Base-by-base conservation (phyloP, 2,888 invertebrate genomes). In the Drosophila basisetae region DNA sequence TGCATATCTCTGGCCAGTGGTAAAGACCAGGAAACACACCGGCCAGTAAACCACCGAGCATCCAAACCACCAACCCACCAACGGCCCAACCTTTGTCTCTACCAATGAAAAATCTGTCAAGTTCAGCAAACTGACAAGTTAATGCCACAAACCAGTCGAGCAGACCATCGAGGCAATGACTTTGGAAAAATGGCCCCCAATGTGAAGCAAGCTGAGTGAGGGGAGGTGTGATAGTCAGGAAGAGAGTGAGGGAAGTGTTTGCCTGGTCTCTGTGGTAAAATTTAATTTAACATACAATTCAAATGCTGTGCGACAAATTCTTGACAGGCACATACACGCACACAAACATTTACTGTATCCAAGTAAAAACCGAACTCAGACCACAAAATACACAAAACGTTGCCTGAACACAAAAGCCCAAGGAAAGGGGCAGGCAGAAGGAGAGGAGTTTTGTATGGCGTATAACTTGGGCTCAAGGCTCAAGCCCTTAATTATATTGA, bases 401-500 rank as follows among this genome's bases (percentile, higher is more conserved):
- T 85, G 88, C 89, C 82, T 58, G 89, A 82, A 84, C 78, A 86
- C 84, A 78, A 77, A 80, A 65, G 59, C 22, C 9, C 1, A 39
- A n/a, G 9, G 56, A n/a, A 37, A 47, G 2, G 28, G 52, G 59
- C 30, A 33, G 41, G 30, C 65, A 58, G 67, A 30, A 61, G 28
- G 25, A 50, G 11, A 55, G 16, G 50, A 30, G n/a, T 59, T 56
- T 64, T 60, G 71, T 66, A 47, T 53, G 62, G 54, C 63, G 60
- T 73, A 71, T 76, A 76, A 75, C 80, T 83, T 75, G 68, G 80
- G 71, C 83, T 83, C 78, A 84, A 82, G 76, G 76, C 81, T 83
- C 84, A 84, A 91, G 83, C 89, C 91, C 87, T 91, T 91, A 91
- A 91, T 91, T 91, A 91, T 91, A 91, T 91, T 91, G 91, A 91